These are phyloP conservation scores for Pristionchus mayeri DNA, from an alignment of 2,888 invertebrate genomes.

Conservation along the genomic window DNA sequence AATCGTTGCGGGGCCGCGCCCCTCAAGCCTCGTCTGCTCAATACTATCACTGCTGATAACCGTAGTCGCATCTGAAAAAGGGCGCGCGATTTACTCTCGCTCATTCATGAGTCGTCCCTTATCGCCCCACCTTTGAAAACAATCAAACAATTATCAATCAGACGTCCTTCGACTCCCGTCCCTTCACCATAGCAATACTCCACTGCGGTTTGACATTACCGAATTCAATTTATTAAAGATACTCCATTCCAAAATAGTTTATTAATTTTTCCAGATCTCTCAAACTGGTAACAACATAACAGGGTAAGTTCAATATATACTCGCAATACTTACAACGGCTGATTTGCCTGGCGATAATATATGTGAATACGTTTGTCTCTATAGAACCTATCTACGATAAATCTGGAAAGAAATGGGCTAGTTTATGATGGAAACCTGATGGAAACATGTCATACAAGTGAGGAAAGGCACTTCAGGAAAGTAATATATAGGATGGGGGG, in stretches of 20 bases:
- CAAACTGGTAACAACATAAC: constrained; percentile 36
- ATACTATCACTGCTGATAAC: not conserved
- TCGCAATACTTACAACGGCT: not conserved
- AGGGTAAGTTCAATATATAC: not conserved
- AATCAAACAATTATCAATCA: too few relatives aligned
- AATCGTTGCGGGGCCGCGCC: not conserved
- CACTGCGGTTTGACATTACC: not conserved
- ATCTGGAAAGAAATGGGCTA: not conserved
- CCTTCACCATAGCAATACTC: not conserved
- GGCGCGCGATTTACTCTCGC: not conserved
- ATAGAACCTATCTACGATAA: not conserved
- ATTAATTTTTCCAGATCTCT: constrained; percentile 8
- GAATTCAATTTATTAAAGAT: not conserved
- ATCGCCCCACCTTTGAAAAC: too few relatives aligned
- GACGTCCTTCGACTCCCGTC: not conserved
- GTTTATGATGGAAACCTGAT: not conserved
- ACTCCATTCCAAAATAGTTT: not conserved
- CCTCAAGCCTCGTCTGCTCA: not conserved
- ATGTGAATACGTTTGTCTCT: not conserved
- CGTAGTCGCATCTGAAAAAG: not conserved
- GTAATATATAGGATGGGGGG: too few relatives aligned
- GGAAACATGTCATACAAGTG: constrained; percentile 14
- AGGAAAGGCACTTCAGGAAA: constrained; percentile 29
- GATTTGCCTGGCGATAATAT: not conserved
- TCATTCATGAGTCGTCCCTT: not conserved